Base-by-base conservation (phyloP, 1,140 invertebrate species). In the Alviniconcha marisindica region DNA sequence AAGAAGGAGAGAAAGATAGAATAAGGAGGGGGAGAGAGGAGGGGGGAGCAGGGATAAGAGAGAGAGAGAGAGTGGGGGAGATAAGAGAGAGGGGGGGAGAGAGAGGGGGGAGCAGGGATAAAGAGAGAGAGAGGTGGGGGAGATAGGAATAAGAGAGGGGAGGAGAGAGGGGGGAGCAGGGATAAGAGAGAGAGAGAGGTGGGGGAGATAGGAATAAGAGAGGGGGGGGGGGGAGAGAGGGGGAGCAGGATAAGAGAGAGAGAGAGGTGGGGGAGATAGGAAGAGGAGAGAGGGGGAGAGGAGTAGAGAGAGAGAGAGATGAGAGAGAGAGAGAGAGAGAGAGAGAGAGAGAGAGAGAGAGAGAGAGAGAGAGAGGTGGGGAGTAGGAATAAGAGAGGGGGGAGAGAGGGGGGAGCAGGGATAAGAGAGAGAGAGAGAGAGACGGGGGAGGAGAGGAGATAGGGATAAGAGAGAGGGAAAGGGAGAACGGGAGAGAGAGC, bases 1-100 rank as follows among this genome's bases (percentile, higher is more conserved):
- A 5, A 31, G 66, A 69, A n/a, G n/a, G 33, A 31, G n/a, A 36
- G 12, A 69, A 28, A 31, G 66, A 69, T 7, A 31, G 33, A 69
- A 14, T 12, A 7, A 69, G 33, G n/a, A 28, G n/a, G 33, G n/a
- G 33, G n/a, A 28, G 14, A 10, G n/a, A n/a, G n/a, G 33, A 69
- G 66, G n/a, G n/a, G 12, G 66, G 14, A 14, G 14, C 12, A 69
- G 66, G n/a, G 66, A 69, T 10, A 69, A 14, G 14, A 69, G n/a
- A 69, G n/a, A 69, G 66, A 36, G n/a, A 31, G n/a, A 36, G 33
- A 69, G 33, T 14, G n/a, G n/a, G 66, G n/a, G 66, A 69, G 66
- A 69, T 10, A 36, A n/a, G n/a, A 28, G n/a, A 28, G n/a, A 14
- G n/a, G n/a, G n/a, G 66, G n/a, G n/a, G n/a, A 28, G n/a, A 28